Evolutionary conservation across 2,888 invertebrate species (phyloP).

Genomic region (Apoda limacodes): DNA sequence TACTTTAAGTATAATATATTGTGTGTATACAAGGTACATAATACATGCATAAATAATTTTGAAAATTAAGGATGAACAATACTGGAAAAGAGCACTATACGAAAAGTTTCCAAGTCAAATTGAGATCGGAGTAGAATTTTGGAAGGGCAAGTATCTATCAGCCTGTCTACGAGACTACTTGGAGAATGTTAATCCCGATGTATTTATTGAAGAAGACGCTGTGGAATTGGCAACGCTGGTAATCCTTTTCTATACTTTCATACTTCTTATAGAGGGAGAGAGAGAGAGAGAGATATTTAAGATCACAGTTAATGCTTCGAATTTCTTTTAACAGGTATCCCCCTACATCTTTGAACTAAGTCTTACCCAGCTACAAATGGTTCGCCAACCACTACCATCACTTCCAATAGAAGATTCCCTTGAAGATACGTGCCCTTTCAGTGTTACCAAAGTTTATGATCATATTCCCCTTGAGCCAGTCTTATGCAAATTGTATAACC

Average conservation of each 20-base stretch:
- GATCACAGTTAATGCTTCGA: too few relatives aligned
- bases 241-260: conserved; percentile 9
- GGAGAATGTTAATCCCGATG: conserved; percentile 50
- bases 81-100: conserved; percentile 71
- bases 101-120: conserved; percentile 42
- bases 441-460: conserved; percentile 52
- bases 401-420: conserved; percentile 33
- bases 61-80: conserved; percentile 65
- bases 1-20: too few relatives aligned
- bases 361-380: conserved; percentile 64
- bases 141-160: conserved; percentile 70
- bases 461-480: conserved; percentile 72
- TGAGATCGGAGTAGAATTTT: conserved; percentile 61
- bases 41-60: background rate
- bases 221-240: conserved; percentile 46
- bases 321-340: conserved; percentile 37
- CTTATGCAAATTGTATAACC: conserved; percentile 56
- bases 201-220: conserved; percentile 52
- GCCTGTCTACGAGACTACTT: conserved; percentile 54
- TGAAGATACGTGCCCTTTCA: conserved; percentile 46
- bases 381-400: conserved; percentile 56
- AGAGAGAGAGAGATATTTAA: too few relatives aligned
- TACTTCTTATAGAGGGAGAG: too few relatives aligned
- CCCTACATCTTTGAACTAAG: conserved; percentile 62
- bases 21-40: background rate